Evolutionary conservation across 2,888 invertebrate genomes (phyloP).

Genomic region (Leptinotarsa haldemani): DNA sequence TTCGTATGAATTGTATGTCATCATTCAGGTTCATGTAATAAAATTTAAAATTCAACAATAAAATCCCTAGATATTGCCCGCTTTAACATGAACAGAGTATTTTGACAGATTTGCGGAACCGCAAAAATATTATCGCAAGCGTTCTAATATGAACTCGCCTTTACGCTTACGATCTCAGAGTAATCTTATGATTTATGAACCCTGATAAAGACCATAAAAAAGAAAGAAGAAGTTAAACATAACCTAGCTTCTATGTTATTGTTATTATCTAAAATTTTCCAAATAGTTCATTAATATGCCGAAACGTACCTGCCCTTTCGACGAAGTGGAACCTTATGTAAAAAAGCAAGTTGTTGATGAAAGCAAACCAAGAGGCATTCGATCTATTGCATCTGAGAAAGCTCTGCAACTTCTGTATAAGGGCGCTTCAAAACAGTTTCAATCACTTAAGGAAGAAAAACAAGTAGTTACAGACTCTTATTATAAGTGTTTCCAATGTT

Average conservation of each 20-base stretch:
- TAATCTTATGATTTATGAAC: too few relatives aligned
- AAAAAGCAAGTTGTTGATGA: constrained; percentile 41
- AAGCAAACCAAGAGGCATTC: constrained; percentile 39
- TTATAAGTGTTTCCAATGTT: constrained; percentile 37
- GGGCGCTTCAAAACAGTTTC: constrained; percentile 41
- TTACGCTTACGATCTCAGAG: too few relatives aligned
- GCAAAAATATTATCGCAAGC: too few relatives aligned
- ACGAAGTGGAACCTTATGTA: constrained; percentile 38
- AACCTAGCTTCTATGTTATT: background rate
- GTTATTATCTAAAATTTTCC: background rate
- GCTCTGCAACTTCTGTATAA: constrained; percentile 44
- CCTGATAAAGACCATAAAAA: too few relatives aligned
- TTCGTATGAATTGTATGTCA: too few relatives aligned
- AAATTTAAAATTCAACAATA: too few relatives aligned
- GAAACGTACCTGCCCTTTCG: constrained; percentile 44
- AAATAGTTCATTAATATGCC: constrained; percentile 33
- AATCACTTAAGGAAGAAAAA: constrained; percentile 10
- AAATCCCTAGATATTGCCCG: too few relatives aligned
- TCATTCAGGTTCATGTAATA: too few relatives aligned
- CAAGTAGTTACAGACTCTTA: background rate
- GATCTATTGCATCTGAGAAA: constrained; percentile 42
- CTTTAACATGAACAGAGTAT: too few relatives aligned
- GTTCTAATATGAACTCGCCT: too few relatives aligned
- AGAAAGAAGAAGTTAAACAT: background rate
- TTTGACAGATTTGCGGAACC: too few relatives aligned